Evolutionary conservation across 1,140 invertebrate species (phyloP).

Genomic region (Arctopsyche grandis): DNA sequence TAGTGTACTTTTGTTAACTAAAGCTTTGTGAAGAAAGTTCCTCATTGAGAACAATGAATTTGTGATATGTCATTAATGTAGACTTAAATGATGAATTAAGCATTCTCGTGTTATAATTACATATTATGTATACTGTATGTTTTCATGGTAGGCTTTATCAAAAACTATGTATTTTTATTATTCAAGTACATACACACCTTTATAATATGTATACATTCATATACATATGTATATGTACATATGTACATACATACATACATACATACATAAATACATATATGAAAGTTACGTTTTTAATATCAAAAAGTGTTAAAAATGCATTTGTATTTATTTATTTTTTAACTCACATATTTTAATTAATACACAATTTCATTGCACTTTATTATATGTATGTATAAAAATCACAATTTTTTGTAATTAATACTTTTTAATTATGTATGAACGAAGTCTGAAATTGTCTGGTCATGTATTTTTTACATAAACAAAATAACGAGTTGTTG

Average conservation of each 20-base stretch:
- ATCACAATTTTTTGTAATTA: too few species aligned
- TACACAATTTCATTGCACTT: not conserved
- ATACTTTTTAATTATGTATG: slow-evolving; percentile 7
- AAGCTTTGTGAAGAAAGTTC: slow-evolving; percentile 6
- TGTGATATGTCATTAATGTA: slow-evolving; percentile 22
- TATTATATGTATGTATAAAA: not conserved
- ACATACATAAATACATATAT: too few species aligned
- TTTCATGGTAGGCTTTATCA: too few species aligned
- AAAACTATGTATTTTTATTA: not conserved
- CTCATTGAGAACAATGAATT: slow-evolving; percentile 6
- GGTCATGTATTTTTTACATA: slow-evolving; percentile 12
- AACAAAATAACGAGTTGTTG: too few species aligned
- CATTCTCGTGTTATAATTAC: not conserved
- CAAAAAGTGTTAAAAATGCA: too few species aligned
- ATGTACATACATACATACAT: too few species aligned
- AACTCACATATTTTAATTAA: too few species aligned
- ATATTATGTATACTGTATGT: not conserved
- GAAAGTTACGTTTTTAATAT: too few species aligned
- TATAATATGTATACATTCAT: not conserved
- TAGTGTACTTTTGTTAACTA: too few species aligned
- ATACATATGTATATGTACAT: not conserved
- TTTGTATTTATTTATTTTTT: too few species aligned
- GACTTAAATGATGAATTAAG: not conserved
- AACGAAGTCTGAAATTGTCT: slow-evolving; percentile 28
- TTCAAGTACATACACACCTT: not conserved